These are phyloP conservation scores for Rhysida immarginata DNA, from an alignment of 1,140 invertebrate genomes.

Conservation along the genomic window DNA sequence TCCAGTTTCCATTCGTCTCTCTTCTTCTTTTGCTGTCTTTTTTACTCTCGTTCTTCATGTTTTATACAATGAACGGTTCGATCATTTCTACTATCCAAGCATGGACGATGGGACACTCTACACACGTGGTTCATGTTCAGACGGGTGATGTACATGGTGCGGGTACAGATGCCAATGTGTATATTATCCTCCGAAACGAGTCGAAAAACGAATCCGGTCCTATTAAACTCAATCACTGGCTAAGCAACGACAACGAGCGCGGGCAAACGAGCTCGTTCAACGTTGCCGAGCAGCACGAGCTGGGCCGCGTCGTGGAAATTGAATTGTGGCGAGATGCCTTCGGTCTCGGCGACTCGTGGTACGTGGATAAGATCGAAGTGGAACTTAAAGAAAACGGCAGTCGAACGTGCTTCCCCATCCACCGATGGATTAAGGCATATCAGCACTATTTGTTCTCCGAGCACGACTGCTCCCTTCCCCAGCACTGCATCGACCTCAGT, in stretches of 20 bases:
- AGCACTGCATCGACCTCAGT: conserved; percentile 29
- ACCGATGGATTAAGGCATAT: conserved; percentile 31
- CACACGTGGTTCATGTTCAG: conserved; percentile 25
- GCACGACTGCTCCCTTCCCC: conserved; percentile 33
- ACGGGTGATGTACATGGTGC: conserved; percentile 30
- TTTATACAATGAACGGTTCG: too few relatives aligned
- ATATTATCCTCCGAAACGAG: conserved; percentile 26
- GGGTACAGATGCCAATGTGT: conserved; percentile 31
- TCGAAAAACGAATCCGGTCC: conserved; percentile 19
- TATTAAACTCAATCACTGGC: conserved; percentile 26
- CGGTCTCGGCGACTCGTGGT: conserved; percentile 20
- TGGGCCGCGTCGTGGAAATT: conserved; percentile 12
- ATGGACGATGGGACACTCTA: too few relatives aligned
- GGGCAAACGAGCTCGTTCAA: conserved; percentile 26
- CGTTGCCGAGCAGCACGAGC: conserved; percentile 8
- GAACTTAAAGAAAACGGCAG: conserved; percentile 9
- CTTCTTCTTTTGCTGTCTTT: too few relatives aligned
- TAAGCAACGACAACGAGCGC: conserved; percentile 31
- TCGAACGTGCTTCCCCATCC: conserved; percentile 29
- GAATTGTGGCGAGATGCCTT: conserved; percentile 19
- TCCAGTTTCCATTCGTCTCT: too few relatives aligned
- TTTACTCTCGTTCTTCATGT: too few relatives aligned
- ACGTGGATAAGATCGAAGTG: conserved; percentile 18
- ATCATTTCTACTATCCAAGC: too few relatives aligned
- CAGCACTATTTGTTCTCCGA: conserved; percentile 29